Evolutionary conservation across 2,113 vertebrate species (phyloP).

Genomic region (Echinops telfairi): DNA sequence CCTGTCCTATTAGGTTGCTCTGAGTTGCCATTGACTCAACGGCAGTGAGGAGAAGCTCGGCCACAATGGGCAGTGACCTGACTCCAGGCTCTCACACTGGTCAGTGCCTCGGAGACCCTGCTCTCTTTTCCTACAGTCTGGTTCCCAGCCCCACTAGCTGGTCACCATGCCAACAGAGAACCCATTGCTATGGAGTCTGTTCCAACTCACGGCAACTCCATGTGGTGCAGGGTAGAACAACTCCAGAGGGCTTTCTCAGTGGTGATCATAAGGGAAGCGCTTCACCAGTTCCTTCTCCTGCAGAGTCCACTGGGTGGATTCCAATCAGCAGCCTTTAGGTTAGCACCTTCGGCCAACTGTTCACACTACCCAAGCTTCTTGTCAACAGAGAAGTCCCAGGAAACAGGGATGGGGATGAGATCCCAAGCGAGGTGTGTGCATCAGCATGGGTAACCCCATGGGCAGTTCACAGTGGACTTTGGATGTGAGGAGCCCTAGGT

Average conservation of each 20-base stretch:
- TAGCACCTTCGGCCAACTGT: not conserved
- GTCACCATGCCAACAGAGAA: not conserved
- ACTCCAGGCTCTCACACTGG: not conserved
- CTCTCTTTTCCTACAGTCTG: not conserved
- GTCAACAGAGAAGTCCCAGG: not conserved
- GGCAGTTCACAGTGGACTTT: not conserved
- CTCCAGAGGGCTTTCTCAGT: not conserved
- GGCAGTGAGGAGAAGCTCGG: not conserved
- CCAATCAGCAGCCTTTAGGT: not conserved
- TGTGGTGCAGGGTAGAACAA: not conserved
- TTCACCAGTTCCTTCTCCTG: not conserved
- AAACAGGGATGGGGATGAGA: no score
- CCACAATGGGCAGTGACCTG: not conserved
- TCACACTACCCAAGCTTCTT: not conserved
- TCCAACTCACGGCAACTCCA: not conserved
- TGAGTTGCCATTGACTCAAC: no score
- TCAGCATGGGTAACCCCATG: not conserved
- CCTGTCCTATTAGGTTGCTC: no score
- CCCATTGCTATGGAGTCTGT: not conserved
- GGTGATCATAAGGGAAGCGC: not conserved
- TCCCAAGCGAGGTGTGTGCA: not conserved
- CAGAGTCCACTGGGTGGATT: not conserved
- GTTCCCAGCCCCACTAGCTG: not conserved
- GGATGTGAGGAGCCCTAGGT: not conserved
- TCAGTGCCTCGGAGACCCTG: not conserved